These are phyloP conservation scores for Clarias batrachus DNA, from an alignment of 2,113 vertebrate species.

Conservation along the genomic window DNA sequence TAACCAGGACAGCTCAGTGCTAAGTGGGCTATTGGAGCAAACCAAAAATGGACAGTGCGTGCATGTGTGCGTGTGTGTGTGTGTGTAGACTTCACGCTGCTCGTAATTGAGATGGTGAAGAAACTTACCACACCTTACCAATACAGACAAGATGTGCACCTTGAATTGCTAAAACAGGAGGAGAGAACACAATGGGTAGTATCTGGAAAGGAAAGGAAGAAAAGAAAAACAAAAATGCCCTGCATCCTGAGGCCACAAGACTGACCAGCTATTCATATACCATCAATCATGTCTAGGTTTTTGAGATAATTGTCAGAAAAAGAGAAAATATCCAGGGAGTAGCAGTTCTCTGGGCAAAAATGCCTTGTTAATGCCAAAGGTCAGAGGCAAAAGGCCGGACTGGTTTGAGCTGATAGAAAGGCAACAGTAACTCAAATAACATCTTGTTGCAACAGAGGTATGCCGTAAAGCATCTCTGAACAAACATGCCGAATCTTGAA, in stretches of 20 bases:
- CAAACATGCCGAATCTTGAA: no score
- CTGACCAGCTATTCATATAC: not conserved
- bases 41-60: conserved; percentile 13
- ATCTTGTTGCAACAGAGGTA: no score
- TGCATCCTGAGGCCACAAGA: not conserved
- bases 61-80: not conserved
- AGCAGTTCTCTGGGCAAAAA: no score
- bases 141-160: not conserved
- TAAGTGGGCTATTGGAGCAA: conserved; percentile 17
- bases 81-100: not conserved
- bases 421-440: no score
- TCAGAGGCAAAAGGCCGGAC: no score
- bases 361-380: no score
- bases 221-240: not conserved
- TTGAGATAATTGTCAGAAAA: no score
- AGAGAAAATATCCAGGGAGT: no score
- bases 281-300: no score
- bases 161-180: not conserved
- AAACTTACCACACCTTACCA: conserved; percentile 1
- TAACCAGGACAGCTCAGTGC: conserved; percentile 7
- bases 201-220: not conserved
- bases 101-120: not conserved
- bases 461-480: no score
- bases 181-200: no score
- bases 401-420: no score